phyloP scores from a whole-genome alignment of 1,140 invertebrate species.

The Formica exsecta region DNA sequence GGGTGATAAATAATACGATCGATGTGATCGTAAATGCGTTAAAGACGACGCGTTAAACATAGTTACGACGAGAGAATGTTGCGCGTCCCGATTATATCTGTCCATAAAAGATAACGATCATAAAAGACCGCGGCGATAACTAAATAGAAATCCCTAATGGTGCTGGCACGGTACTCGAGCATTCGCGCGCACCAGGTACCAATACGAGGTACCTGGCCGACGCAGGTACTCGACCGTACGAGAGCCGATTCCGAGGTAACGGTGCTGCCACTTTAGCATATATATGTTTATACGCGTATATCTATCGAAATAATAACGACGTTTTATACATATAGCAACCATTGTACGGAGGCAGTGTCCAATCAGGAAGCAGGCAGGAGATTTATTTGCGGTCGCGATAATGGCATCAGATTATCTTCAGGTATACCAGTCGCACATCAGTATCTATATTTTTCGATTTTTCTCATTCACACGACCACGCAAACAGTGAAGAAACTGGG shows the following conservation, averaged over 20 bases:
- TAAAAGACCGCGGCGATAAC: slow-evolving; percentile 57
- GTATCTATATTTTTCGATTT: slow-evolving; percentile 15
- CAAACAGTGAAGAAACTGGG: neutral
- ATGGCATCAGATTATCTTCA: slow-evolving; percentile 38
- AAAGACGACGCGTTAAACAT: slow-evolving; percentile 18
- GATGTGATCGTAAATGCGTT: slow-evolving; percentile 28
- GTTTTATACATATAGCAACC: slow-evolving; percentile 48
- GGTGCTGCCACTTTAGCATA: slow-evolving; percentile 67
- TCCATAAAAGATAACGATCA: slow-evolving; percentile 59
- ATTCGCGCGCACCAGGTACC: slow-evolving; percentile 28
- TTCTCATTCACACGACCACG: slow-evolving; percentile 15
- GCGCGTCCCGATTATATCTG: slow-evolving; percentile 34
- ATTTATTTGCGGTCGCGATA: slow-evolving; percentile 39
- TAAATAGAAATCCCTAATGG: slow-evolving; percentile 61
- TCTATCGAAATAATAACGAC: slow-evolving; percentile 72
- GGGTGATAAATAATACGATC: neutral
- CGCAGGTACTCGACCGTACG: slow-evolving; percentile 61
- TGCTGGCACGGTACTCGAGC: slow-evolving; percentile 57
- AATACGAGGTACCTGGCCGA: slow-evolving; percentile 13
- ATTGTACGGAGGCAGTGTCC: slow-evolving; percentile 36
- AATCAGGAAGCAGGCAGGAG: slow-evolving; percentile 43
- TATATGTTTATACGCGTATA: slow-evolving; percentile 64
- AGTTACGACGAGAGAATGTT: neutral
- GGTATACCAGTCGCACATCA: slow-evolving; percentile 1
- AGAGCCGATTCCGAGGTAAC: slow-evolving; percentile 74